Conservation (phyloP, 2,888 invertebrate species). For the Slavum lentiscoides region DNA sequence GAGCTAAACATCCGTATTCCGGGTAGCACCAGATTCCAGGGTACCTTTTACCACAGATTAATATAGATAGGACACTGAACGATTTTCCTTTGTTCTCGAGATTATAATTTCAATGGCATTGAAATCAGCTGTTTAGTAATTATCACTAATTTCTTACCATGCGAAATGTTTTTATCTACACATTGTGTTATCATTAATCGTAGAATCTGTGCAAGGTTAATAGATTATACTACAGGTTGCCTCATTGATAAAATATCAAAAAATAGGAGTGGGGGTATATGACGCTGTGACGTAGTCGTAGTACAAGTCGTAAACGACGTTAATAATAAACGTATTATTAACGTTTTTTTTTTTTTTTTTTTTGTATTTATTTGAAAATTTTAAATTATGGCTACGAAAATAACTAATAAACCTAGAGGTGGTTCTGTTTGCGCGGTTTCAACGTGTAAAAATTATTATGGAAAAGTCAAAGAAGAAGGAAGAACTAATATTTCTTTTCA, state of each 20-base stretch:
- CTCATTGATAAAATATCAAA: not conserved
- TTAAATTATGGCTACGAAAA: conserved; percentile 12
- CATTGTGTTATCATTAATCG: too few species aligned
- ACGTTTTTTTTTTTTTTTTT: too few species aligned
- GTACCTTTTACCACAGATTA: too few species aligned
- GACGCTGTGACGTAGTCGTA: not conserved
- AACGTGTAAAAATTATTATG: conserved; percentile 11
- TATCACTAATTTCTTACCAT: too few species aligned
- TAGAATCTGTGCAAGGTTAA: conserved; percentile 11
- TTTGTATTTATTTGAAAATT: not conserved
- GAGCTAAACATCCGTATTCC: too few species aligned
- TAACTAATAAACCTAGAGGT: conserved; percentile 1
- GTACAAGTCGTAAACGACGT: not conserved
- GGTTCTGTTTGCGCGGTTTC: too few species aligned
- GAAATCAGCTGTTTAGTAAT: too few species aligned
- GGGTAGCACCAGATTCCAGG: too few species aligned
- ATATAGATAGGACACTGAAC: too few species aligned
- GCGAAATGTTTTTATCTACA: too few species aligned
- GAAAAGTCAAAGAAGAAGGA: conserved; percentile 21
- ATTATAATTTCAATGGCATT: too few species aligned
- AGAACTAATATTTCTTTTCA: conserved; percentile 19
- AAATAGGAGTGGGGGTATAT: not conserved
- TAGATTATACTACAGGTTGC: not conserved
- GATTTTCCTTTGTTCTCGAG: too few species aligned
- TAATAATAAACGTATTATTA: not conserved